Percentiles rank a stretch among this genome's conserved stretches.
phyloP scores from a whole-genome alignment of 2,797 vertebrate species.

The Enteromius afrohamiltoni region DNA sequence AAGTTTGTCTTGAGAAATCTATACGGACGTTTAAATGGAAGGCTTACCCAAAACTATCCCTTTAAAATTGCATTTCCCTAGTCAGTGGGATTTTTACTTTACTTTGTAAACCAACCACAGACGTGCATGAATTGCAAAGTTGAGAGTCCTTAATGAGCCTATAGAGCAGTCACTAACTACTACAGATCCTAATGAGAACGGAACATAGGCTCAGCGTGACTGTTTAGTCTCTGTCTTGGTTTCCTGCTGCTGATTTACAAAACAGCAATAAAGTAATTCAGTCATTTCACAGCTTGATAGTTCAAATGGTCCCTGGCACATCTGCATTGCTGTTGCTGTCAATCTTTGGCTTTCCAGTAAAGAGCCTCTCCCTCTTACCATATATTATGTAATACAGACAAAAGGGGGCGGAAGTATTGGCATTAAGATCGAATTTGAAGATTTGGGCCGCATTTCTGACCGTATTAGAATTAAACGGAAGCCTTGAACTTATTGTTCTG shows the following conservation, averaged over 20 bases:
- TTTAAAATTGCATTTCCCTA: neutral
- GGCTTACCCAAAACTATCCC: no score
- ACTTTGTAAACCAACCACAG: neutral
- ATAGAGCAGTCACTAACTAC: neutral
- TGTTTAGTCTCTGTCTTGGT: neutral
- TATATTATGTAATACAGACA: conserved; percentile 21
- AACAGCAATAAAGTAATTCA: neutral
- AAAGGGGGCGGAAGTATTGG: neutral
- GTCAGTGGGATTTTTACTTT: neutral
- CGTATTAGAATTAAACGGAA: neutral
- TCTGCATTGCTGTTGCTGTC: neutral
- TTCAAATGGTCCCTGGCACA: neutral
- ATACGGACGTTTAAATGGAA: neutral
- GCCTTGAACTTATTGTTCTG: neutral
- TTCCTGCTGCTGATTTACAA: neutral
- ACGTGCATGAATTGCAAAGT: neutral
- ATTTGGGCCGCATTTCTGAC: neutral
- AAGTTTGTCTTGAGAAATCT: neutral
- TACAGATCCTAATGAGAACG: neutral
- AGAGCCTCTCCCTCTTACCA: neutral
- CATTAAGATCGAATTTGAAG: neutral
- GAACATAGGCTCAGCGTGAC: neutral
- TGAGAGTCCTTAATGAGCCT: neutral
- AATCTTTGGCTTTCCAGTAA: conserved; percentile 15
- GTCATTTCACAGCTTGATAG: neutral